phyloP scores from a whole-genome alignment of 2,797 vertebrate genomes.

The Staurois parvus region DNA sequence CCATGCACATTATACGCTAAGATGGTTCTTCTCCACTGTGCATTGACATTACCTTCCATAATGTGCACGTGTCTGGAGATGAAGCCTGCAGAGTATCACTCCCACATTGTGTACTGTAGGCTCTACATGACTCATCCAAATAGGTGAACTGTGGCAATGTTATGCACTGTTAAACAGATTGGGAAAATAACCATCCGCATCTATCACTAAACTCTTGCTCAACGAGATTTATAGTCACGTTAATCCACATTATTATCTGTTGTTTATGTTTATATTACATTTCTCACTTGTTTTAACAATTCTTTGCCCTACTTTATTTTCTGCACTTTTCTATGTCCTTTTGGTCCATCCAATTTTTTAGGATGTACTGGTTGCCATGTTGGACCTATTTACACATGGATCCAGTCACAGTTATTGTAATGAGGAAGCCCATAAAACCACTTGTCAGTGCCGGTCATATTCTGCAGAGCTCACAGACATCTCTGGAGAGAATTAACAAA shows the following conservation, averaged over 20 bases:
- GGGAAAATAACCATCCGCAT: neutral
- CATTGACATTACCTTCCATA: constrained; percentile 43
- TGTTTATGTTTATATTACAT: neutral
- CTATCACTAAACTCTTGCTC: neutral
- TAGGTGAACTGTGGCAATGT: neutral
- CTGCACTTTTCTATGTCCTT: too few species aligned
- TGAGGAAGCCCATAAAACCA: too few species aligned
- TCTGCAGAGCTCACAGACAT: too few species aligned
- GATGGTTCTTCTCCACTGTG: constrained; percentile 21
- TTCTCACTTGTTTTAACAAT: neutral
- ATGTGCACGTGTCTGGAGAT: constrained; percentile 16
- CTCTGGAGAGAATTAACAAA: too few species aligned
- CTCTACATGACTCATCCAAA: constrained; percentile 31
- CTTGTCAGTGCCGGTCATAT: too few species aligned
- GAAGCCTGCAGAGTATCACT: constrained; percentile 4
- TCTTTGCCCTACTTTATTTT: neutral
- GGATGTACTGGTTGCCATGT: too few species aligned
- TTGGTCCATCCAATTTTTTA: too few species aligned
- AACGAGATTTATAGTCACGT: neutral
- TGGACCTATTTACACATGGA: too few species aligned
- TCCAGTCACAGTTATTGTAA: too few species aligned
- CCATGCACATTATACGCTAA: neutral
- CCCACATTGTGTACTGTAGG: constrained; percentile 5
- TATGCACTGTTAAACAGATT: constrained; percentile 12
- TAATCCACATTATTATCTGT: neutral